Base-by-base conservation (phyloP, 2,888 invertebrate species). In the Pyrrhosoma nymphula region DNA sequence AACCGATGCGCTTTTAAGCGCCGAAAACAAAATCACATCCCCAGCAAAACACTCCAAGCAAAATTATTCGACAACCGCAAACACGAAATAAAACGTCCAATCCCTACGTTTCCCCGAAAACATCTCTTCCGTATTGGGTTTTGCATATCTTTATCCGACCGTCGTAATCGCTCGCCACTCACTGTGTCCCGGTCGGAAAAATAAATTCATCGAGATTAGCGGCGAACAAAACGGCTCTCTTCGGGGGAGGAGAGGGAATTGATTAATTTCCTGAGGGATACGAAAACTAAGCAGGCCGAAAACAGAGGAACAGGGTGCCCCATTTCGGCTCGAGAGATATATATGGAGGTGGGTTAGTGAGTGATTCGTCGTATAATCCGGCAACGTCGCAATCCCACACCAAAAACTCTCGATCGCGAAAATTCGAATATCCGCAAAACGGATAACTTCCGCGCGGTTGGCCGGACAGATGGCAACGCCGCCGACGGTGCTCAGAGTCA, bases 401-500 rank as follows among this genome's bases (percentile, higher is more conserved):
- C 88, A 55, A 14, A 69, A 75, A 93, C 47, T 69, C 93, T 93
- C 91, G 93, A 93, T 93, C 93, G 93, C 69, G 93, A 93, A 60
- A 82, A 93, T 93, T 69, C 69, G 93, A 93, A 93, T 75, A 93
- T 93, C 93, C 93, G 69, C 75, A 93, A 93, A 93, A 93, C 93
- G 93, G 93, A 93, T 93, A 93, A 93, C 69, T 93, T 93, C 93
- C 93, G 69, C 93, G 93, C 93, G 69, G 93, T 75, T 93, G 69
- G 93, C 93, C 93, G 93, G 93, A 69, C 93, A 93, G 69, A 93
- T n/a, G 93, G 69, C 93, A 93, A 75, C 93, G 69, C 60, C 91
- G 91, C 35, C 93, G 69, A 26, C 60, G 35, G 23, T 23, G 93
- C 69, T 69, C 90, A 23, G 23, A 30, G 69, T 75, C 55, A 69